phyloP scores from a whole-genome alignment of 2,888 invertebrate genomes.

The Notodonta ziczac region DNA sequence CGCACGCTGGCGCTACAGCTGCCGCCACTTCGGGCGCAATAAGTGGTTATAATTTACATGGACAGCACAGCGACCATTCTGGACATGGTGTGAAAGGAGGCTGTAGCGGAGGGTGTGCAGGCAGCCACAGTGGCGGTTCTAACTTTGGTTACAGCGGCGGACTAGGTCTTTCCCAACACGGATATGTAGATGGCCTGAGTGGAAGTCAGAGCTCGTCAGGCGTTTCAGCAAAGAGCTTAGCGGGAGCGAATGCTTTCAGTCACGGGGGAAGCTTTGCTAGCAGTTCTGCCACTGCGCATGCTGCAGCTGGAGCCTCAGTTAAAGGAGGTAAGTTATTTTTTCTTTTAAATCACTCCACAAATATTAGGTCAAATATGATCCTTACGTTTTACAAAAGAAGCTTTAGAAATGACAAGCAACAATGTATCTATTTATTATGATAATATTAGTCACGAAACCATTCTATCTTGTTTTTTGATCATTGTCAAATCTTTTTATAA shows the following conservation, averaged over 20 bases:
- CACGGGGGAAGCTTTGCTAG: constrained; percentile 61
- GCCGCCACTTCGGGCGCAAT: constrained; percentile 45
- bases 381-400: no score
- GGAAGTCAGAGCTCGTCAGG: constrained; percentile 36
- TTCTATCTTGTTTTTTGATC: background rate
- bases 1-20: constrained; percentile 53
- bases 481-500: background rate
- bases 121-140: constrained; percentile 35
- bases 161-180: constrained; percentile 27
- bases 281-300: constrained; percentile 68
- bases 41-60: constrained; percentile 31
- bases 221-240: constrained; percentile 58
- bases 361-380: no score
- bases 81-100: constrained; percentile 34
- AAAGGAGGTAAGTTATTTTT: constrained; percentile 63
- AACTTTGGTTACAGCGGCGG: constrained; percentile 27
- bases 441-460: background rate
- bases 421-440: background rate
- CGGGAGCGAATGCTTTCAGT: constrained; percentile 44
- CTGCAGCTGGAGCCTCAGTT: constrained; percentile 60
- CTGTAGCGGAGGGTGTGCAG: constrained; percentile 53
- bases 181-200: constrained; percentile 27
- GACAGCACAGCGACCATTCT: constrained; percentile 22
- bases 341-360: no score
- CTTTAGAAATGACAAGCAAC: no score